Evolutionary conservation across 2,797 vertebrate species (phyloP), one percentile per base, ranked within the genome.

Genomic region (Avahi laniger): DNA sequence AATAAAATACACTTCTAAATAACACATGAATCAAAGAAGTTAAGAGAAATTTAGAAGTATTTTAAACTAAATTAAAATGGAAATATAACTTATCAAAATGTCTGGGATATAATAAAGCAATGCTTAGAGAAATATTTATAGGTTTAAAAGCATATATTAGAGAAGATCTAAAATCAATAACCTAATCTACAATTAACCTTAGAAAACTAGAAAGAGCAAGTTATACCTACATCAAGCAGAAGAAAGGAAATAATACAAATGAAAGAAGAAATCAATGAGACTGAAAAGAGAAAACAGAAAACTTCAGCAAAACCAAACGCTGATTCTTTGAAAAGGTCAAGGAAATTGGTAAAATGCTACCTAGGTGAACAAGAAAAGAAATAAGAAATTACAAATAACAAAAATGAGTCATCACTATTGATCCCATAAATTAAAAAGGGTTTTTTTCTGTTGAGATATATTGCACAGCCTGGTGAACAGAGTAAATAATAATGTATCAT

Each of bases 361-460:
- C 11, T 65, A n/a, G 18, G 33, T 14, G 18, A 9, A 84, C 35
- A 38, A 54, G 10, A 20, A 76, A 18, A n/a, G 48, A 28, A 22
- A 57, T 17, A 26, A 38, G 43, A 33, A 30, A 10, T 11, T 28
- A 30, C 9, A 50, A 50, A 17, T 26, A 54, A 22, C 35, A 7
- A 7, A 14, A 14, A 10, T 63, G 14, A 2, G 35, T 1, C 69
- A 61, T 35, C 11, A 73, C 15, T 6, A n/a, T 35, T 2, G 22
- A 54, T 30, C 43, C 14, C 7, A 6, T 2, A 3, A 35, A 41
- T 10, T 4, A 1, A 50, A 59, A 59, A 30, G 11, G 43, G 4
- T 0, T 61, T 9, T 20, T 7, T 2, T 26, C 26, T 7, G 1
- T 20, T 24, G 10, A 38, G 33, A 15, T 26, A 35, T 11, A 41